Evolutionary conservation across 2,113 vertebrate genomes (phyloP), one percentile per base, ranked within the genome.

Genomic region (Aix galericulata): DNA sequence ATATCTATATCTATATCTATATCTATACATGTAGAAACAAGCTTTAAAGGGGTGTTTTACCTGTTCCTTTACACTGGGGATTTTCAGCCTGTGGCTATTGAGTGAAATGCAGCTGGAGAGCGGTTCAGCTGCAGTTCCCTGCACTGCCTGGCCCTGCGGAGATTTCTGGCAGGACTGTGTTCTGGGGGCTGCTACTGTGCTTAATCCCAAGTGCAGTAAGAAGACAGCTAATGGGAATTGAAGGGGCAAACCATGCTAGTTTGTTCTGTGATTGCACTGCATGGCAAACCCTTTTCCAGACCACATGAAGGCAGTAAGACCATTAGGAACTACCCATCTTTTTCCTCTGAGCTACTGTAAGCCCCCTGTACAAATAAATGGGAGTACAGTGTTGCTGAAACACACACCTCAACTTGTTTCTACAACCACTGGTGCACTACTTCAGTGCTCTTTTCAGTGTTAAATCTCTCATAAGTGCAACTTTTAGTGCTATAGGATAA

Each of bases 111-210:
- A 56, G 32, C 66, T 31, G 53, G 10, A 26, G 31, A 60, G 11
- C 16, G 23, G 22, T 5, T 40, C 40, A 17, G 29, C 4, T 50
- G 14, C 32, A 11, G 36, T 20, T 17, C 13, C 15, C 20, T 9
- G 20, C 20, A 3, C 6, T 8, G 9, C 38, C 25, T 22, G 22
- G 59, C 13, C 34, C 27, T 0, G 1, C 6, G 8, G 38, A 12
- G 22, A 22, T 31, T 42, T 31, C 36, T 46, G 72, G 22, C 18
- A 31, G 27, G 17, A 36, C 34, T 50, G 23, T 42, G 36, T 52
- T 20, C 7, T 23, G 48, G 5, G 25, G 6, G 64, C 14, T 5
- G 13, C 46, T 38, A 59, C 32, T 56, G 34, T 3, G 1, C 5
- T 32, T 20, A 38, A 44, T 38, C 15, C 38, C 26, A 6, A 31